Base-by-base conservation (phyloP, 2,113 vertebrate genomes). In the Esox niger region DNA sequence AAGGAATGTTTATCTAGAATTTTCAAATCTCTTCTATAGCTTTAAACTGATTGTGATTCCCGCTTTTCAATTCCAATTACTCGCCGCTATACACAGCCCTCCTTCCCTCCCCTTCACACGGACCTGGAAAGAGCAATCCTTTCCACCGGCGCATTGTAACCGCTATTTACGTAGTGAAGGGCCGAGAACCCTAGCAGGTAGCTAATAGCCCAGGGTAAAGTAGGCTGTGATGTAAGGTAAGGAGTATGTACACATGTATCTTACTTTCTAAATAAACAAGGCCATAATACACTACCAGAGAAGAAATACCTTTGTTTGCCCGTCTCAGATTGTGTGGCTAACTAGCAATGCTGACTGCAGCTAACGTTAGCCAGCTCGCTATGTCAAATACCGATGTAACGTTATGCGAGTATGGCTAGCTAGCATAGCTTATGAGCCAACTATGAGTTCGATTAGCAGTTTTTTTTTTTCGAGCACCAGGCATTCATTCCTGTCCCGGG, bases 341-440 rank as follows among this genome's bases (percentile, higher is more conserved):
- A 74, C 75, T 71, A 70, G 73, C 82, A 76, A 69, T 49, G 69
- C 52, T 72, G 81, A 79, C 67, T 59, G 79, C 62, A 69, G 75
- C 66, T 46, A 67, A 21, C 62, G 67, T 66, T 85, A 83, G 84
- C 82, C 82, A 87, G 83, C 85, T 59, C 15, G 54, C 32, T 58
- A 25, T 26, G 20, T 70, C 81, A 87, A 88, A 90, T 90, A 87
- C 87, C 87, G 87, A 90, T 90, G 86, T 90, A 88, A 10, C n/a
- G n/a, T 27, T 58, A 21, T 33, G 58, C 31, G n/a, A 33, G 31
- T 33, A 31, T 33, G 31, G 31, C 4, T n/a, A 20, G 31, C 30
- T 84, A 88, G 87, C 87, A 82, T 82, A 87, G 88, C 87, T 82
- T 77, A 75, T 79, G 78, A 87, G 77, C 86, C 86, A 86, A 87